Evolutionary conservation across 2,797 vertebrate genomes (phyloP).

Genomic region (Orestias chungarensis): DNA sequence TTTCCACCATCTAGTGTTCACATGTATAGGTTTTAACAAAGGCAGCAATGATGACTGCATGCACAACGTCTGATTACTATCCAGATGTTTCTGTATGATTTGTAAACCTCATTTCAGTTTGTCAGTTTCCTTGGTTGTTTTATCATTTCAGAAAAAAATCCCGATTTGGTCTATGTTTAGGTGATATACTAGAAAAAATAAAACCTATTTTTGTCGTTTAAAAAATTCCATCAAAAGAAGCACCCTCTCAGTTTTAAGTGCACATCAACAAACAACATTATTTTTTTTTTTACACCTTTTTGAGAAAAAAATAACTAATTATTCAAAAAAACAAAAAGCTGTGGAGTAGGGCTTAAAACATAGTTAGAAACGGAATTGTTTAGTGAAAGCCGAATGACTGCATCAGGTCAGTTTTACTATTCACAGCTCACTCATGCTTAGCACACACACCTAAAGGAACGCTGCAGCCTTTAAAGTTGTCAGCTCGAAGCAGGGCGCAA

Average conservation of each 20-base stretch:
- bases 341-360: too few species aligned
- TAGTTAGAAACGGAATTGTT: too few species aligned
- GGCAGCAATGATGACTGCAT: not conserved
- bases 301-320: not conserved
- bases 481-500: slow-evolving; percentile 21
- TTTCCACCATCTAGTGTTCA: slow-evolving; percentile 49
- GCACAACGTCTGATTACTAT: not conserved
- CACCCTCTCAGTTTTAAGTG: too few species aligned
- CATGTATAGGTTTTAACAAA: not conserved
- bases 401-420: slow-evolving; percentile 7
- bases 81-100: not conserved
- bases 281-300: too few species aligned
- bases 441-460: slow-evolving; percentile 31
- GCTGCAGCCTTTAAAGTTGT: slow-evolving; percentile 17
- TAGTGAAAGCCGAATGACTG: not conserved
- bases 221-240: not conserved
- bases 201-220: not conserved
- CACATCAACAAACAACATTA: too few species aligned
- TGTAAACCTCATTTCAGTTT: not conserved
- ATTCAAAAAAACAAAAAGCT: not conserved
- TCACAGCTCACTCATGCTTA: slow-evolving; percentile 16
- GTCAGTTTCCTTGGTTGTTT: too few species aligned
- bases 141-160: too few species aligned
- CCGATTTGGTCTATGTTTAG: not conserved
- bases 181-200: not conserved